Evolutionary conservation across 2,888 invertebrate species (phyloP), one percentile per base, ranked within the genome.

Genomic region (Blomia tropicalis): DNA sequence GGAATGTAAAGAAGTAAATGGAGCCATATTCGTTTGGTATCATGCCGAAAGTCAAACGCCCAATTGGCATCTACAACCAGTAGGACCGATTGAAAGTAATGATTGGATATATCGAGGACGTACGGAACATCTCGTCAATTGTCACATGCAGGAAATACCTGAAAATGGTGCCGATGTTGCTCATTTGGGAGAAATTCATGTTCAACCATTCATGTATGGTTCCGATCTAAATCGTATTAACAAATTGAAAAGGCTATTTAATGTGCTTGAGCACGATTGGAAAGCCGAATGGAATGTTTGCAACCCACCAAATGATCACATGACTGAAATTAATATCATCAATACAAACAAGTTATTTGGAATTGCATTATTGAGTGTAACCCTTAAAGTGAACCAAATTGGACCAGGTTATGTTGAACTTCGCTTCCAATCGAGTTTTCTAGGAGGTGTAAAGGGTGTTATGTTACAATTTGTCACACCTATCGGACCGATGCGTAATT

Each of bases 111-210:
- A 80, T 70, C 78, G 83, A 29, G 90, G 89, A 0, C 75, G 85
- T 4, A 87, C 85, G 60, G 85, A 87, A 70, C 88, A 85, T 70
- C 75, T 79, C 7, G 78, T 87, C 63, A 82, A 81, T 70, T 82
- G 83, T 62, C 88, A 88, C 71, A 82, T 87, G 66, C 83, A 87
- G 85, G 89, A 91, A 70, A 84, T 90, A 41, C 87, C 89, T 0
- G 90, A 90, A 72, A 91, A 91, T 70, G 90, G 88, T 0, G 85
- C 88, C 0, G 90, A 91, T 70, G 78, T 84, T 1, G 83, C 84
- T 0, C 91, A 91, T 71, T 77, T 91, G 25, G 79, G 79, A 60
- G 82, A 83, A 0, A 80, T 91, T 0, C 91, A 91, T 69, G 80
- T 80, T 0, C 23, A 29, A 7, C 78, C 81, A 0, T 72, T 80